phyloP scores from a whole-genome alignment of 2,113 vertebrate genomes.

The Nibea albiflora region DNA sequence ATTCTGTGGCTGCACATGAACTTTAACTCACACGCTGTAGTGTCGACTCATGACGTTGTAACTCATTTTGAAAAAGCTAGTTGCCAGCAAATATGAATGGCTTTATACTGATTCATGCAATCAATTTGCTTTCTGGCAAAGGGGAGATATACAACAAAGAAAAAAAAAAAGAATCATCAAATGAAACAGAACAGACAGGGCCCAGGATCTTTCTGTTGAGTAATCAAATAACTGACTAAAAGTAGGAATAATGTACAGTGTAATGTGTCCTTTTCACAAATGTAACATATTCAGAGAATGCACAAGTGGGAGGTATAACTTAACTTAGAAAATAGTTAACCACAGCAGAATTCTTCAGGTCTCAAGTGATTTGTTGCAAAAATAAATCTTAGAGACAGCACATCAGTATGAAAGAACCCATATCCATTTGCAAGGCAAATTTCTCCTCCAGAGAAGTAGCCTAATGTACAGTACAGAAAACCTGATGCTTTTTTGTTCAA shows the following conservation, averaged over 20 bases:
- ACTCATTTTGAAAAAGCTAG: constrained; percentile 46
- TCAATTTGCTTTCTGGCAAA: constrained; percentile 40
- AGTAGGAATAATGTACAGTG: constrained; percentile 19
- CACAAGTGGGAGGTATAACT: constrained; percentile 25
- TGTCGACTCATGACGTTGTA: constrained; percentile 44
- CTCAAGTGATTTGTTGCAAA: constrained; percentile 60
- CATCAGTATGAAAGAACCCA: constrained; percentile 49
- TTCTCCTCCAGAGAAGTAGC: constrained; percentile 38
- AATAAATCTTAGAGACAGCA: constrained; percentile 55
- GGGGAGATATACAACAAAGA: constrained; percentile 21
- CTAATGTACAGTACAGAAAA: constrained; percentile 34
- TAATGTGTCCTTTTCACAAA: constrained; percentile 29
- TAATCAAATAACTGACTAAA: constrained; percentile 49
- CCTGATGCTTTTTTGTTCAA: neutral
- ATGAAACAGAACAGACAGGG: constrained; percentile 22
- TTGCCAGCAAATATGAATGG: constrained; percentile 37
- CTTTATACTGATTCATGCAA: constrained; percentile 38
- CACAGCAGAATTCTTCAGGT: constrained; percentile 52
- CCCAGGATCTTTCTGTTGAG: constrained; percentile 42
- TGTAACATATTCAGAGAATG: constrained; percentile 17
- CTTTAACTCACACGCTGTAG: constrained; percentile 43
- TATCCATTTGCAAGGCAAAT: constrained; percentile 68
- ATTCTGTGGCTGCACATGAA: constrained; percentile 39
- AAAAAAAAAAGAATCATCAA: constrained; percentile 22
- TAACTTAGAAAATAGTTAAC: constrained; percentile 49